Evolutionary conservation across 1,140 invertebrate genomes (phyloP), one percentile per base, ranked within the genome.

Genomic region (Cyphomyrmex costatus): DNA sequence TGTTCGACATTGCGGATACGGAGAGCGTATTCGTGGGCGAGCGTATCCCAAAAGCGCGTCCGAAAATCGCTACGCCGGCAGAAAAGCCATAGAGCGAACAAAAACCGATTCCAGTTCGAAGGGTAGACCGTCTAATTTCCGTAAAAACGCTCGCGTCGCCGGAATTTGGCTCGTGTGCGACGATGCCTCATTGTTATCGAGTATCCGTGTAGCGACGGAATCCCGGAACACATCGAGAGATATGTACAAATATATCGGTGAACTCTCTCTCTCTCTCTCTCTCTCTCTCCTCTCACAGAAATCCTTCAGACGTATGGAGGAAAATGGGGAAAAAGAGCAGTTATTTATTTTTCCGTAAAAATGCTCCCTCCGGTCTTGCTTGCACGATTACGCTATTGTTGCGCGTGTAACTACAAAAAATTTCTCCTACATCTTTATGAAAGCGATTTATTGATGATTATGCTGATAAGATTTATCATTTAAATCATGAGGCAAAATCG

Each of bases 91-190:
- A 46, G 65, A 71, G 3, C 36, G 53, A 60, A 83, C 66, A 74
- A 83, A 83, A 83, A 27, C 53, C 36, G 36, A 36, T 83, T 74
- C 68, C 79, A 74, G 33, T 16, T 14, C 66, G 66, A 82, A 30
- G 79, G 79, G 21, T 36, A 21, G 56, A 58, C 53, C 53, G 68
- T 74, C 68, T 74, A 83, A 74, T 74, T 83, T 74, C 24, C 36
- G 68, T 74, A 83, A 83, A 83, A 83, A 73, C 68, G 68, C 68
- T n/a, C 79, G 24, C 36, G 36, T 83, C 79, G 79, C 68, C 42
- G 53, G 68, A 83, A 61, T 83, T 82, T 82, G 66, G 51, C 78
- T 82, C 78, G 65, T 24, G 30, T 12, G 78, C 65, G 65, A 82
- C 79, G 79, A 73, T 73, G 56, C 24, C 53, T 82, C 79, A 82